phyloP scores from a whole-genome alignment of 2,797 vertebrate species.

The Ptychadena robeensis region DNA sequence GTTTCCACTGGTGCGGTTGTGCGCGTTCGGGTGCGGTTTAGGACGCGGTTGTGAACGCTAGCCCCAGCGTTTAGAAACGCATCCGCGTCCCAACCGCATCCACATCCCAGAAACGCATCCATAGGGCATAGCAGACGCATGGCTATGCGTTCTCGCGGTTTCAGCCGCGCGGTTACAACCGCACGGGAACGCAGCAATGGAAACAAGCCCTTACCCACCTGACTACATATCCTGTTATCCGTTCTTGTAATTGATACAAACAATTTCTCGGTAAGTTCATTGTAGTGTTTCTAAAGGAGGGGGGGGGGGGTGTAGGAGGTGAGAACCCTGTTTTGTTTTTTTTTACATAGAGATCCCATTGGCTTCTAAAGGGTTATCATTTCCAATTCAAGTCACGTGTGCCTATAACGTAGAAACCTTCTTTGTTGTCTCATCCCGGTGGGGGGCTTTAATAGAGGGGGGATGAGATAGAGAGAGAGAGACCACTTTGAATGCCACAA shows the following conservation, averaged over 20 bases:
- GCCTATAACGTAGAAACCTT: constrained; percentile 61
- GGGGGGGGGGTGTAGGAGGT: not conserved
- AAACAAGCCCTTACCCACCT: no score
- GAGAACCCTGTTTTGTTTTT: not conserved
- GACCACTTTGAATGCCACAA: constrained; percentile 36
- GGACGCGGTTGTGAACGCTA: no score
- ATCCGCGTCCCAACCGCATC: no score
- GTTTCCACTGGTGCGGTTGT: no score
- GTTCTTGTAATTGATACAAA: not conserved
- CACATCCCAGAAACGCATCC: no score
- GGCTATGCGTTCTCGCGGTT: no score
- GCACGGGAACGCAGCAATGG: no score
- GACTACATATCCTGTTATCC: not conserved
- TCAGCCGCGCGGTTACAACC: no score
- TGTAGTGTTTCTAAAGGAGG: not conserved
- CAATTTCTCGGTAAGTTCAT: not conserved
- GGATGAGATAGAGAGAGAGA: constrained; percentile 40
- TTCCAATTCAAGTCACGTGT: constrained; percentile 68
- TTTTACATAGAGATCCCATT: not conserved
- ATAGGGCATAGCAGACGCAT: no score
- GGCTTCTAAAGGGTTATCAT: constrained; percentile 54
- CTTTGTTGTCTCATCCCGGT: constrained; percentile 58
- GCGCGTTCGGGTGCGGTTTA: no score
- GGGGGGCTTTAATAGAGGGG: constrained; percentile 55
- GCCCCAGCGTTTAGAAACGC: no score